phyloP scores from a whole-genome alignment of 2,888 invertebrate species.

The Anticlea derivata region DNA sequence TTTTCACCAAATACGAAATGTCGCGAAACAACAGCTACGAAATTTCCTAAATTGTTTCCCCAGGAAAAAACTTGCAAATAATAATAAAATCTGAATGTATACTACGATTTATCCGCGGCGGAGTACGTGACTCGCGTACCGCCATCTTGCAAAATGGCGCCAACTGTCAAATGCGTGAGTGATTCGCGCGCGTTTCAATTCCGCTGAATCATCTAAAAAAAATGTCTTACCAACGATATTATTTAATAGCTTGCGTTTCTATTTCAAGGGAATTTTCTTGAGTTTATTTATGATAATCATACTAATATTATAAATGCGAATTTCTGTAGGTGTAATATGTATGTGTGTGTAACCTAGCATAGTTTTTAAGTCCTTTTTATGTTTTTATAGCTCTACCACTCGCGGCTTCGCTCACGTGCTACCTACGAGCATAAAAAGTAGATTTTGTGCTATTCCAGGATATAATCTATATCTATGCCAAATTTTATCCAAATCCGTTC shows the following conservation, averaged over 20 bases:
- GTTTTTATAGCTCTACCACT: too few species aligned
- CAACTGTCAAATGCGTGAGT: constrained; percentile 38
- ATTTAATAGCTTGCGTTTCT: constrained; percentile 18
- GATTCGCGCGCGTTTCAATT: constrained; percentile 29
- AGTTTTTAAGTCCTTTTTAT: too few species aligned
- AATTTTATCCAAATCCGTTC: too few species aligned
- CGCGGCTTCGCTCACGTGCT: too few species aligned
- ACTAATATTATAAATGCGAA: too few species aligned
- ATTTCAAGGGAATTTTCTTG: not conserved
- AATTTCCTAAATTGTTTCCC: constrained; percentile 30
- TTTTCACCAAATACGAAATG: not conserved
- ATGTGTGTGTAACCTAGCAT: too few species aligned
- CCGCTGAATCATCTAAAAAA: constrained; percentile 12
- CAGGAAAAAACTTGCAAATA: constrained; percentile 24
- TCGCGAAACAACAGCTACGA: not conserved
- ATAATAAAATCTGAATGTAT: constrained; percentile 31
- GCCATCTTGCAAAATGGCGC: constrained; percentile 39
- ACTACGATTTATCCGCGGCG: constrained; percentile 27
- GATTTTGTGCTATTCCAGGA: too few species aligned
- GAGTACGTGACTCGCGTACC: constrained; percentile 37
- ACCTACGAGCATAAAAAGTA: too few species aligned
- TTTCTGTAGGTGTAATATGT: too few species aligned
- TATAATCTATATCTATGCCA: too few species aligned
- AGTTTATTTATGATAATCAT: too few species aligned
- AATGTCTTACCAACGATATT: constrained; percentile 23